phyloP scores from a whole-genome alignment of 2,113 vertebrate species.

The Brienomyrus longianalis region DNA sequence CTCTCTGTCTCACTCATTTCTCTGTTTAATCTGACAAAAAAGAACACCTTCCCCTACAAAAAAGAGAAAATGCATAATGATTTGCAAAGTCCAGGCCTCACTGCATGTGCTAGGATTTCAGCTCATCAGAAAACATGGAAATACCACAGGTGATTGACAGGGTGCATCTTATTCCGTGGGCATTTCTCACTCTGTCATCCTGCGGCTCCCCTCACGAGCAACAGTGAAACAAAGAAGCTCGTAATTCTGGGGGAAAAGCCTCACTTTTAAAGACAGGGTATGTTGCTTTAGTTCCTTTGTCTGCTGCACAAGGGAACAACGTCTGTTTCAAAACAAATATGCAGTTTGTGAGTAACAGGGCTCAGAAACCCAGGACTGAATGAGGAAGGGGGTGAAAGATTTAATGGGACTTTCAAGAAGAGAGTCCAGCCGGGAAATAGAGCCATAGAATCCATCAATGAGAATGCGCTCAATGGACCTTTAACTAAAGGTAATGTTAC shows the following conservation, averaged over 20 bases:
- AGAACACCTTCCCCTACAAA: not conserved
- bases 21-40: constrained; percentile 26
- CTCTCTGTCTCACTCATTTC: constrained; percentile 8
- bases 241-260: constrained; percentile 22
- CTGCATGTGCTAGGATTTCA: constrained; percentile 20
- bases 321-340: constrained; percentile 23
- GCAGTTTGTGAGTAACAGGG: constrained; percentile 29
- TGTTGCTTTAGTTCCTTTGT: constrained; percentile 29
- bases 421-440: not conserved
- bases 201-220: constrained; percentile 13
- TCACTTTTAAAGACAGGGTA: constrained; percentile 18
- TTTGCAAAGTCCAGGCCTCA: not conserved
- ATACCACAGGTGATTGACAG: constrained; percentile 38
- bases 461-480: not conserved
- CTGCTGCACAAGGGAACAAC: constrained; percentile 29
- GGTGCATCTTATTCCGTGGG: constrained; percentile 32
- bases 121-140: constrained; percentile 52
- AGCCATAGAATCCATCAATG: not conserved
- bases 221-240: constrained; percentile 33
- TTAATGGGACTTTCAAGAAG: not conserved
- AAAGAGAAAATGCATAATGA: not conserved
- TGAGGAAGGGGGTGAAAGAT: constrained; percentile 22
- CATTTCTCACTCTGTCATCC: constrained; percentile 26
- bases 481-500: not conserved
- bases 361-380: constrained; percentile 15